Conservation (phyloP, 2,797 vertebrate genomes). For the Prunella strophiata region DNA sequence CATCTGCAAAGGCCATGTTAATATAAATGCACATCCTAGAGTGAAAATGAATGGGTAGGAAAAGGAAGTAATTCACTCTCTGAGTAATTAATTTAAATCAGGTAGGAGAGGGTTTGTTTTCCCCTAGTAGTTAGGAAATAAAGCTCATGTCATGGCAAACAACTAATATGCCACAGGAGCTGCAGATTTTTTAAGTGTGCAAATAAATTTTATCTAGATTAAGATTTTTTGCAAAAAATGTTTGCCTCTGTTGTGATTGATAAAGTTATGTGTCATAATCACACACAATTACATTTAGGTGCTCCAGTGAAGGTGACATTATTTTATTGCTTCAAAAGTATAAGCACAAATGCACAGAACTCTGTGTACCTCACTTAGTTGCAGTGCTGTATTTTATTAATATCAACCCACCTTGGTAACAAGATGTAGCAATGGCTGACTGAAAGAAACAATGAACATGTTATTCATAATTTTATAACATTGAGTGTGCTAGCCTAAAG, state of each 20-base stretch:
- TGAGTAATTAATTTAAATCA: background rate
- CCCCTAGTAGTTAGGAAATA: background rate
- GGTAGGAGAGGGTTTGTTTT: background rate
- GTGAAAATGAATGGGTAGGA: background rate
- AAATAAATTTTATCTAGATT: background rate
- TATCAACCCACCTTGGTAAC: background rate
- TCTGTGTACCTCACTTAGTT: background rate
- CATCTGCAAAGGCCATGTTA: background rate
- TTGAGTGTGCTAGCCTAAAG: background rate
- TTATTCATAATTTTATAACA: background rate
- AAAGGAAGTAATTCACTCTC: background rate
- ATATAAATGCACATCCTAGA: background rate
- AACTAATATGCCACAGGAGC: background rate
- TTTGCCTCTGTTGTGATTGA: background rate
- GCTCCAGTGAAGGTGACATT: background rate
- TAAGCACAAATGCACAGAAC: background rate
- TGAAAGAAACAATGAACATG: background rate
- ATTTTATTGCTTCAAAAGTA: background rate
- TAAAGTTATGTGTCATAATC: background rate
- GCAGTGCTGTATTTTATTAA: background rate
- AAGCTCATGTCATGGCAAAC: background rate
- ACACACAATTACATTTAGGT: background rate
- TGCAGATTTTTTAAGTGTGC: background rate
- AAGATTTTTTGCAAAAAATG: background rate
- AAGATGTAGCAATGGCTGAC: background rate